A percentile compares a stretch with the other conserved stretches of the same genome.
Conservation (phyloP, 1,140 invertebrate species). For the Drosophila baimaii region DNA sequence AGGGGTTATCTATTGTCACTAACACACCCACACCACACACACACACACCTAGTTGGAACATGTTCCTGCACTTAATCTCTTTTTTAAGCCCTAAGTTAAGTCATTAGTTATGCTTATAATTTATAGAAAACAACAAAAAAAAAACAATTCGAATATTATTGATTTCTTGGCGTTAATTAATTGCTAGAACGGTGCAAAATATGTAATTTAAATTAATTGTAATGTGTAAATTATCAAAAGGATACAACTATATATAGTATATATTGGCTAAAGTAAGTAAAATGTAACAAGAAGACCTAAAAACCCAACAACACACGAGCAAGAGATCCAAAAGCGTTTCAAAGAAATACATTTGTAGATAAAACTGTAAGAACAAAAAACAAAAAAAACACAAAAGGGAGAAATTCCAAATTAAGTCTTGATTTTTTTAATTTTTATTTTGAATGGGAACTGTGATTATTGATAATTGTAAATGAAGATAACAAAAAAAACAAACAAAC, state of each 20-base stretch:
- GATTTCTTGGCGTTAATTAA: slow-evolving; percentile 22
- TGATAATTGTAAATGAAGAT: slow-evolving; percentile 62
- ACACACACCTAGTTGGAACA: slow-evolving; percentile 66
- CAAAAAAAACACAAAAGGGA: slow-evolving; percentile 14
- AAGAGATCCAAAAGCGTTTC: slow-evolving; percentile 71
- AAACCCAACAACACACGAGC: slow-evolving; percentile 45
- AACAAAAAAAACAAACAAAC: slow-evolving; percentile 20
- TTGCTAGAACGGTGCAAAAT: slow-evolving; percentile 47
- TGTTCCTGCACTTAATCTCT: slow-evolving; percentile 71
- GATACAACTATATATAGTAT: slow-evolving; percentile 6
- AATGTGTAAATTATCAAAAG: slow-evolving; percentile 45
- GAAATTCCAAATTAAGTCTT: slow-evolving; percentile 76
- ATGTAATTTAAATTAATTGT: slow-evolving; percentile 53
- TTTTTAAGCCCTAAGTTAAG: slow-evolving; percentile 51
- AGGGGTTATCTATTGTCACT: slow-evolving; percentile 69
- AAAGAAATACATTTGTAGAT: slow-evolving; percentile 57
- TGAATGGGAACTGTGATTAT: slow-evolving; percentile 81
- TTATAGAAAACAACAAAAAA: slow-evolving; percentile 22
- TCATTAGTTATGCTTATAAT: slow-evolving; percentile 21
- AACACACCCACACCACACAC: slow-evolving; percentile 47
- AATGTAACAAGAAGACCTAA: slow-evolving; percentile 32
- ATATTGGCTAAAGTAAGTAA: slow-evolving; percentile 23
- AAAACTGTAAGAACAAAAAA: slow-evolving; percentile 31
- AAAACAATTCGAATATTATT: slow-evolving; percentile 41
- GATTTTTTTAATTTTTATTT: slow-evolving; percentile 65